Evolutionary conservation across 2,797 vertebrate genomes (phyloP).

Genomic region (Taeniopygia guttata): DNA sequence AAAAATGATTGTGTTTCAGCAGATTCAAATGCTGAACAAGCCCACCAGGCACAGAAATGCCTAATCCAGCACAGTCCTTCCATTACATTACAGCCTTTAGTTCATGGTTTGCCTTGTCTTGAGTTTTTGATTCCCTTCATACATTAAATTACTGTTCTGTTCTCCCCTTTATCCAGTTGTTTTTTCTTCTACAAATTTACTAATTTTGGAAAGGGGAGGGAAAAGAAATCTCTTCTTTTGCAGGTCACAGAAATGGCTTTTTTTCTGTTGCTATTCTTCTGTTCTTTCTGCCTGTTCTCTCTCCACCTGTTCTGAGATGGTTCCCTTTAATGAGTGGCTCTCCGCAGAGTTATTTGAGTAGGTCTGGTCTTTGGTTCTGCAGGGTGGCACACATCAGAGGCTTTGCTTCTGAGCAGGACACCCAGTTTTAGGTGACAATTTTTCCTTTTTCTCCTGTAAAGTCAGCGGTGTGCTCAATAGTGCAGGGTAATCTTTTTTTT

Average conservation of each 20-base stretch:
- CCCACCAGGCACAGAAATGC: background rate
- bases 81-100: background rate
- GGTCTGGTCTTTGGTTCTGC: background rate
- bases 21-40: background rate
- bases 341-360: background rate
- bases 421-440: background rate
- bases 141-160: background rate
- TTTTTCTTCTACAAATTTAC: background rate
- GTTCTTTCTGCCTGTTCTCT: background rate
- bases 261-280: background rate
- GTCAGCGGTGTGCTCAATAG: background rate
- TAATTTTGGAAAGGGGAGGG: background rate
- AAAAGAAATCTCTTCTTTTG: background rate
- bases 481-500: background rate
- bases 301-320: background rate
- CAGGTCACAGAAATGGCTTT: background rate
- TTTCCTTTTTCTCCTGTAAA: background rate
- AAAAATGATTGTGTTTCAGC: background rate
- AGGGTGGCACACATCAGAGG: conserved; percentile 22
- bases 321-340: accelerated
- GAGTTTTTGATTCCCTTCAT: background rate
- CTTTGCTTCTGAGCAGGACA: conserved; percentile 15
- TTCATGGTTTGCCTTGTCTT: background rate
- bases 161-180: background rate
- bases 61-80: background rate